phyloP scores from a whole-genome alignment of 1,140 invertebrate species.

The Euglossa dilemma region DNA sequence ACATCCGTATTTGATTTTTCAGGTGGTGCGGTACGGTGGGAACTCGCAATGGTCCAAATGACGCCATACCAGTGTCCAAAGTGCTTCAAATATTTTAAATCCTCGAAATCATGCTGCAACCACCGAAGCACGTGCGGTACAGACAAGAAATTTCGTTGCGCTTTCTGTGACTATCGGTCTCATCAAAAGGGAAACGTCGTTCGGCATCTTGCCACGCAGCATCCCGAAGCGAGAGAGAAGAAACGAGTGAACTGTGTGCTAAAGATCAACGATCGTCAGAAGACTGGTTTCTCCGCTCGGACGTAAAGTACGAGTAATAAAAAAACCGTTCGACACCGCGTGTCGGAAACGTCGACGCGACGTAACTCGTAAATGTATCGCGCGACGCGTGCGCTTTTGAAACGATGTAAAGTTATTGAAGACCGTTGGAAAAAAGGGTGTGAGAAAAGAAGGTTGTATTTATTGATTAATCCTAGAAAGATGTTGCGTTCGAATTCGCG shows the following conservation, averaged over 20 bases:
- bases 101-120: constrained; percentile 47
- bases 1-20: constrained; percentile 69
- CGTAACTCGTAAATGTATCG: background rate
- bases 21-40: constrained; percentile 58
- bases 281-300: background rate
- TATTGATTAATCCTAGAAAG: constrained; percentile 20
- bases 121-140: constrained; percentile 78
- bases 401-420: constrained; percentile 19
- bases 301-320: background rate
- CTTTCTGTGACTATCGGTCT: constrained; percentile 79
- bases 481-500: background rate
- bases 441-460: constrained; percentile 5
- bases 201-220: constrained; percentile 78
- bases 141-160: constrained; percentile 81
- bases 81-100: constrained; percentile 69
- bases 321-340: too few species aligned
- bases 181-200: constrained; percentile 82
- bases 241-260: background rate
- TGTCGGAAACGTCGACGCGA: too few species aligned
- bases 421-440: background rate
- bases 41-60: constrained; percentile 5
- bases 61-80: constrained; percentile 63
- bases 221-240: constrained; percentile 67
- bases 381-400: too few species aligned
- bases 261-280: background rate